Evolutionary conservation across 2,888 invertebrate genomes (phyloP), one percentile per base, ranked within the genome.

Genomic region (Marasmarcha lunaedactyla): DNA sequence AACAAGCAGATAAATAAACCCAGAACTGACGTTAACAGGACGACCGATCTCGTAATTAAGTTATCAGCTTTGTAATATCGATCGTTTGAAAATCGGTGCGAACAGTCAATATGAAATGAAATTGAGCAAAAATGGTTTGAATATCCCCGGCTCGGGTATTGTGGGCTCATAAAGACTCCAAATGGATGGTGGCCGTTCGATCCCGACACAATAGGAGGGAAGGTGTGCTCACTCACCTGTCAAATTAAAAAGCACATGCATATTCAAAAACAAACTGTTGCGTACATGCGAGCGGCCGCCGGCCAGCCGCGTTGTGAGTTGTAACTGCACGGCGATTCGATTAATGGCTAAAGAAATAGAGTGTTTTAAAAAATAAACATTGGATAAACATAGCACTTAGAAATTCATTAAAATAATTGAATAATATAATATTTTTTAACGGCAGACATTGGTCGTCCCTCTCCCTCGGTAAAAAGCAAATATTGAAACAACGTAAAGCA

Each of bases 191-290:
- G 65, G 60, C 59, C 67, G 71, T 78, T 72, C 79, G 78, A 79
- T 81, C 79, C 73, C 76, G 76, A 81, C 81, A 79, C 81, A 78
- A 14, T 34, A 34, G 14, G 14, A 11, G 54, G 63, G 73, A 77
- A 79, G 81, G 78, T 76, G 78, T 72, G 79, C 51, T 71, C 83
- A 57, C 54, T 79, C 77, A 78, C 73, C 77, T 81, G 74, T 72
- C 72, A 81, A 81, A 83, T 83, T 78, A 64, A 55, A 62, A 79
- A 76, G 71, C 71, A 70, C 72, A 70, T 68, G 67, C 69, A 72
- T 68, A 70, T 76, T 70, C 71, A 71, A 73, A 30, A 64, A 68
- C 65, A 63, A 65, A 66, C 60, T 59, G 36, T 37, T 33, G 36
- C 34, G 34, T 39, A 15, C 39, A 33, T 20, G 36, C n/a, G 27